Percentiles rank a stretch among this genome's conserved stretches.
Evolutionary conservation across 2,113 vertebrate genomes (phyloP).

Genomic region (Tetraodon nigroviridis): DNA sequence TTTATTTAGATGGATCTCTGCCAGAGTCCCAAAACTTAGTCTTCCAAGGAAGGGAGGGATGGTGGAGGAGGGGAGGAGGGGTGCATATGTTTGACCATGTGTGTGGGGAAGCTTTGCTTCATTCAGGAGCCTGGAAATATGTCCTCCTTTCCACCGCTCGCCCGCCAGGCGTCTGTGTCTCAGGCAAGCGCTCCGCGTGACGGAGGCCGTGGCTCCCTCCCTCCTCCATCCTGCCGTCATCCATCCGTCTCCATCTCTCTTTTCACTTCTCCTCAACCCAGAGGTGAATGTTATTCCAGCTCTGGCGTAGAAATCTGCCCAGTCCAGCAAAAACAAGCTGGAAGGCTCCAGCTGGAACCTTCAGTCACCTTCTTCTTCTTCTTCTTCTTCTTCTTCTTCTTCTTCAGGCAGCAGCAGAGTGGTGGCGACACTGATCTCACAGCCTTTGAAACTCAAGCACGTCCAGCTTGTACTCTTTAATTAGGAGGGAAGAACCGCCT

Average conservation of each 20-base stretch:
- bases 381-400: not conserved
- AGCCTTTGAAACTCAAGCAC: not conserved
- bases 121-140: slow-evolving; percentile 58
- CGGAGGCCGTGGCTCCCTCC: slow-evolving; percentile 48
- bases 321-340: slow-evolving; percentile 34
- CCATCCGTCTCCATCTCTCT: slow-evolving; percentile 10
- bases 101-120: slow-evolving; percentile 56
- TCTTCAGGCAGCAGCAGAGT: not conserved
- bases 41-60: slow-evolving; percentile 12
- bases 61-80: not conserved
- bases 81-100: slow-evolving; percentile 59
- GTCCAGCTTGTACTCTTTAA: no score
- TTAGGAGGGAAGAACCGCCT: no score
- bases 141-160: slow-evolving; percentile 51
- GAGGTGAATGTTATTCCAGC: slow-evolving; percentile 24
- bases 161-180: slow-evolving; percentile 49
- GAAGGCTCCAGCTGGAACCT: slow-evolving; percentile 14
- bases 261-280: slow-evolving; percentile 3
- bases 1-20: not conserved
- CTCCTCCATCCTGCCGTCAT: slow-evolving; percentile 7
- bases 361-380: not conserved
- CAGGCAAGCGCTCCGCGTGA: slow-evolving; percentile 49
- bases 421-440: not conserved
- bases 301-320: slow-evolving; percentile 25
- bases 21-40: slow-evolving; percentile 13